Conservation (phyloP, 2,888 invertebrate genomes). For the Agapostemon virescens region DNA sequence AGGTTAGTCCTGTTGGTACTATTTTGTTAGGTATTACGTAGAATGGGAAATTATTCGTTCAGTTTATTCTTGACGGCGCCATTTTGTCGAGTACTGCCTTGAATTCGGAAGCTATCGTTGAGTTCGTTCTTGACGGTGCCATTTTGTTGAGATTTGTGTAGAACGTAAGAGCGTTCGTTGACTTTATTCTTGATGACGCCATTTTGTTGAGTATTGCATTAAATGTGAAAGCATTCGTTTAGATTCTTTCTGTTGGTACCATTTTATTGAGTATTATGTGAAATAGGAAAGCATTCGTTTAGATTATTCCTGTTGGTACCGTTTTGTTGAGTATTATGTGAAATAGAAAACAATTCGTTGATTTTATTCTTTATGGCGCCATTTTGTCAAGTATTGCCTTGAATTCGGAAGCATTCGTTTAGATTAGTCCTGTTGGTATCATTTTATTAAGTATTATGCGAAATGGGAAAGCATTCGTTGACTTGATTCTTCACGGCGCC, state of each 20-base stretch:
- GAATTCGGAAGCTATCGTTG: no score
- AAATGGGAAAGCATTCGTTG: neutral
- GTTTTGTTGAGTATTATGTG: neutral
- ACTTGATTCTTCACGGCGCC: neutral
- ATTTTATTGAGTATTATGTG: no score
- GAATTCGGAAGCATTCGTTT: no score
- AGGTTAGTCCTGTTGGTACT: no score
- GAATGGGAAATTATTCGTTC: neutral
- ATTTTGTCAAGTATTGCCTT: neutral
- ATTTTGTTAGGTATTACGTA: neutral
- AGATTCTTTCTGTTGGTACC: no score
- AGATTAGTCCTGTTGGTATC: no score
- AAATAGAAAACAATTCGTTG: neutral
- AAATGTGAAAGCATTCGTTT: no score
- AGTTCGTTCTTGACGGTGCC: neutral
- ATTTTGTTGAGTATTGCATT: no score
- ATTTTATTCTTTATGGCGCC: neutral
- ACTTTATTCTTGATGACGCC: no score
- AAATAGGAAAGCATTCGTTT: no score
- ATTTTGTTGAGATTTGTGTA: neutral
- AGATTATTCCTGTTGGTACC: no score
- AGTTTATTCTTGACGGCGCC: neutral
- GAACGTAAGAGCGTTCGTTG: neutral
- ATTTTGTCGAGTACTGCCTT: neutral
- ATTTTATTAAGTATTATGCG: no score